Conservation (phyloP, 2,113 vertebrate genomes). For the Anguilla japonica region DNA sequence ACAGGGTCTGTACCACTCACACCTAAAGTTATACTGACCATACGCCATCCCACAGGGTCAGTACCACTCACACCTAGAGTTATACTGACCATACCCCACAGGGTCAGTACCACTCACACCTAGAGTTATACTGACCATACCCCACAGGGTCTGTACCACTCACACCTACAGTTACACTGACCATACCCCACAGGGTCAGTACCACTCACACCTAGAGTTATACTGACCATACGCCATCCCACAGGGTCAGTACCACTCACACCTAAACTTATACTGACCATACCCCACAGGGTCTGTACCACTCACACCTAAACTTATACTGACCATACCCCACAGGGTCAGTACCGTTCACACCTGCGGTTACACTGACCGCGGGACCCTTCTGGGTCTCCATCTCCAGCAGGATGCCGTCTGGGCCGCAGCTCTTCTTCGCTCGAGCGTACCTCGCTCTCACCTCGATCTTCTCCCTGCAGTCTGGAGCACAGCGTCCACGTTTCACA, state of each 20-base stretch:
- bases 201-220: neutral
- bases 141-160: neutral
- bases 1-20: no score
- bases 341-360: neutral
- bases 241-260: no score
- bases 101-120: no score
- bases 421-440: conserved; percentile 49
- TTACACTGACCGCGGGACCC: neutral
- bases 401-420: conserved; percentile 22
- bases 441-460: conserved; percentile 59
- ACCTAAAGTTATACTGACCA: neutral
- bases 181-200: neutral
- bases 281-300: no score
- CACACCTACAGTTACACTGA: neutral
- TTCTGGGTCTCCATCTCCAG: neutral
- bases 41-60: no score
- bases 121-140: neutral
- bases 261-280: no score
- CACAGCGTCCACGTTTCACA: neutral
- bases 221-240: neutral
- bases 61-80: neutral
- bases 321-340: no score
- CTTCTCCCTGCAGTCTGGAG: conserved; percentile 51
- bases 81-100: neutral
- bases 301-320: no score